Conservation (phyloP, 2,888 invertebrate genomes). For the Diogma glabrata region DNA sequence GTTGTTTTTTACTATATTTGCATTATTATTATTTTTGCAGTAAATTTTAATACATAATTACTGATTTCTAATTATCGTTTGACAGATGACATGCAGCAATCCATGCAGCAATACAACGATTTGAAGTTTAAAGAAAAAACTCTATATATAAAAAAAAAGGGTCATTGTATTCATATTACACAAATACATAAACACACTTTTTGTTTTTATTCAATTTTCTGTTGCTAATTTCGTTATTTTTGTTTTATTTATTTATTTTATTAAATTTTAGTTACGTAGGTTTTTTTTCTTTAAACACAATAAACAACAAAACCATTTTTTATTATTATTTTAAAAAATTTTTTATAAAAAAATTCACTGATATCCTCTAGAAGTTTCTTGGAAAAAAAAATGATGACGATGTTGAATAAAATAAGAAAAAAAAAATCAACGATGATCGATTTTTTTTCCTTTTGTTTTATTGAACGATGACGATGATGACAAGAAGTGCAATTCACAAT, state of each 20-base stretch:
- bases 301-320: neutral
- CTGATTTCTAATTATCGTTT: no score
- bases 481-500: no score
- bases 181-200: conserved; percentile 2
- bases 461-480: conserved; percentile 5
- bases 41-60: no score
- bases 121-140: no score
- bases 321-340: conserved; percentile 8
- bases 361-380: conserved; percentile 9
- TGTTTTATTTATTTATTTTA: conserved; percentile 5
- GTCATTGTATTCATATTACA: conserved; percentile 5
- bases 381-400: conserved; percentile 8
- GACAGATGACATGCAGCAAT: no score
- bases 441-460: conserved; percentile 8
- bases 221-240: neutral
- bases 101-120: no score
- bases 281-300: conserved; percentile 9
- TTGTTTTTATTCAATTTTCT: neutral
- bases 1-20: no score
- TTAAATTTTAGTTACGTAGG: conserved; percentile 8
- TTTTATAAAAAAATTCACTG: conserved; percentile 5
- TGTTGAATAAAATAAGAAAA: conserved; percentile 5
- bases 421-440: conserved; percentile 8
- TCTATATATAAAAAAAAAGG: conserved; percentile 6
- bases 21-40: no score